Evolutionary conservation across 2,113 vertebrate species (phyloP).

Genomic region (Ictalurus furcatus): DNA sequence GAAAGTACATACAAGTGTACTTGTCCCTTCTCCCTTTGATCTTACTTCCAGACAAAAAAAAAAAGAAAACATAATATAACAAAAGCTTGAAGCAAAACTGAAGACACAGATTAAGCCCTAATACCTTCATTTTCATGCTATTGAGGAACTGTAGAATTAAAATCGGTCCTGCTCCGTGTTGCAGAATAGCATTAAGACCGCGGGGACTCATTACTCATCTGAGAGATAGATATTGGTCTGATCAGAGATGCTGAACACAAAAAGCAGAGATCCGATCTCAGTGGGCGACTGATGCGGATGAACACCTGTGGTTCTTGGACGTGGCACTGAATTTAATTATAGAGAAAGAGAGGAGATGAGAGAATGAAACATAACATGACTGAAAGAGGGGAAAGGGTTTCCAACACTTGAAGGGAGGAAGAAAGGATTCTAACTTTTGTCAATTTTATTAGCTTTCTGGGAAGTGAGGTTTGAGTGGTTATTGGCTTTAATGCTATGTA

Average conservation of each 20-base stretch:
- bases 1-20: background rate
- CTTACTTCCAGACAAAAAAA: conserved; percentile 2
- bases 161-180: conserved; percentile 47
- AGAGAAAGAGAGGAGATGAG: background rate
- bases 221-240: conserved; percentile 64
- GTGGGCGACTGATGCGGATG: conserved; percentile 57
- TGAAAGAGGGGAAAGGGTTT: background rate
- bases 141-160: conserved; percentile 38
- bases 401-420: background rate
- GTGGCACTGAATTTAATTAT: conserved; percentile 60
- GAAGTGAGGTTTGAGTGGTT: background rate
- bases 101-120: conserved; percentile 38
- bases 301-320: conserved; percentile 52
- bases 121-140: conserved; percentile 42
- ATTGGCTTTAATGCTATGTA: background rate
- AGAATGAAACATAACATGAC: conserved; percentile 31
- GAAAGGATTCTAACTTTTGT: background rate
- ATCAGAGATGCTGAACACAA: conserved; percentile 62
- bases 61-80: conserved; percentile 11
- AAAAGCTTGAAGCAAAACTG: conserved; percentile 23
- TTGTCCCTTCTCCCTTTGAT: background rate
- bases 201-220: conserved; percentile 61
- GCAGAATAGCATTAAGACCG: conserved; percentile 48
- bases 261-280: conserved; percentile 61
- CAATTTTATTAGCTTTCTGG: background rate